Evolutionary conservation across 2,888 invertebrate genomes (phyloP).

Genomic region (Xestia ashworthii): DNA sequence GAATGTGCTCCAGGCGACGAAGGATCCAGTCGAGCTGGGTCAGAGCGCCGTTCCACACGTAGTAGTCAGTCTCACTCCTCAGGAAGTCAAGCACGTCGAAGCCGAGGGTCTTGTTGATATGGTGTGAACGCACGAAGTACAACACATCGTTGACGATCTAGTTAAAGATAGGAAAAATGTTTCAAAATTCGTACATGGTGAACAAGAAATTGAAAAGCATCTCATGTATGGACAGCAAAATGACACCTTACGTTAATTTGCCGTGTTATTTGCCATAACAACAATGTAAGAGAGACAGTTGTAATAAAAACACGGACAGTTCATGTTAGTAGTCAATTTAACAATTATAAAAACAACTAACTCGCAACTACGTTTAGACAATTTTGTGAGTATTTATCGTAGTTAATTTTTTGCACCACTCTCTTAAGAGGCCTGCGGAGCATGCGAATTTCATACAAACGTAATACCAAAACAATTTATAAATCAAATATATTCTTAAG

Average conservation of each 20-base stretch:
- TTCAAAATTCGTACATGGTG: neutral
- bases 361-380: neutral
- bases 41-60: conserved; percentile 94
- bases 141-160: conserved; percentile 94
- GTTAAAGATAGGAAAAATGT: conserved; percentile 27
- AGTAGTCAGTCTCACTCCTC: conserved; percentile 92
- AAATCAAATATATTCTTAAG: too few relatives aligned
- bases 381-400: neutral
- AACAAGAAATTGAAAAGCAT: neutral
- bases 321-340: neutral
- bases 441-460: too few relatives aligned
- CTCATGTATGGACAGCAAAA: neutral
- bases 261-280: neutral
- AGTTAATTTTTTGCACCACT: neutral
- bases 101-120: conserved; percentile 89
- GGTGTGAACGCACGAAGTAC: conserved; percentile 92
- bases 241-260: neutral
- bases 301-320: neutral
- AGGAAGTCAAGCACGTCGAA: conserved; percentile 93
- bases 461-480: too few relatives aligned
- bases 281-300: neutral
- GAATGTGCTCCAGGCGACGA: conserved; percentile 81
- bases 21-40: conserved; percentile 89
- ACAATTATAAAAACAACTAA: neutral
- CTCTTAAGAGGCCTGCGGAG: too few relatives aligned